Percentiles rank a stretch among this genome's conserved stretches.
Conservation (phyloP, 1,140 invertebrate genomes). For the Tetragnatha versicolor region DNA sequence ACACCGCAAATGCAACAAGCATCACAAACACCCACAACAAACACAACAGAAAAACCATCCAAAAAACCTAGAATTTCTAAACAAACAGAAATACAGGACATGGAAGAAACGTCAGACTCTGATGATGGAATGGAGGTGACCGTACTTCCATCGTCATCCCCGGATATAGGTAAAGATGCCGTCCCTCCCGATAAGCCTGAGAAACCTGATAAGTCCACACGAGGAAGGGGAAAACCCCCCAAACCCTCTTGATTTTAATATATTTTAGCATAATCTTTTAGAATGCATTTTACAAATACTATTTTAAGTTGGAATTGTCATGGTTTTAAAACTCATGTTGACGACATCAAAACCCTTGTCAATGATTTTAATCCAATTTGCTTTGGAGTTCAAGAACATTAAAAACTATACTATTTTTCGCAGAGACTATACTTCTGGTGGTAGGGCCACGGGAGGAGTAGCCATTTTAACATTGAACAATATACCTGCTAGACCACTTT, state of each 20-base stretch:
- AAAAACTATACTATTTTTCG: too few relatives aligned
- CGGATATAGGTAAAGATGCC: too few relatives aligned
- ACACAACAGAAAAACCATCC: too few relatives aligned
- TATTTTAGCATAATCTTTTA: background rate
- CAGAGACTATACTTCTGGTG: too few relatives aligned
- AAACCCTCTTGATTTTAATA: background rate
- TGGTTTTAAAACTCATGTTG: background rate
- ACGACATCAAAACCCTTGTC: background rate
- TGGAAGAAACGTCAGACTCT: too few relatives aligned
- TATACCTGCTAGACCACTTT: background rate
- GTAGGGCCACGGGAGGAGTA: background rate
- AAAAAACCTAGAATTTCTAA: background rate
- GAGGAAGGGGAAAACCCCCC: too few relatives aligned
- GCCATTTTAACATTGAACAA: background rate
- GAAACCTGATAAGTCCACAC: too few relatives aligned
- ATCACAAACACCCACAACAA: too few relatives aligned
- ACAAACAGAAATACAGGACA: too few relatives aligned
- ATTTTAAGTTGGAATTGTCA: background rate
- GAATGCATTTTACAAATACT: background rate
- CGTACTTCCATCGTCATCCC: too few relatives aligned
- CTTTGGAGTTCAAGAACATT: background rate
- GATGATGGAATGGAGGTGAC: too few relatives aligned
- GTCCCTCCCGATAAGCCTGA: too few relatives aligned
- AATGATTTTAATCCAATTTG: background rate
- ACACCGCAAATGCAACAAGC: background rate